Percentiles rank a stretch among this genome's conserved stretches.
phyloP scores from a whole-genome alignment of 2,888 invertebrate species.

The Pediacus dermestoides region DNA sequence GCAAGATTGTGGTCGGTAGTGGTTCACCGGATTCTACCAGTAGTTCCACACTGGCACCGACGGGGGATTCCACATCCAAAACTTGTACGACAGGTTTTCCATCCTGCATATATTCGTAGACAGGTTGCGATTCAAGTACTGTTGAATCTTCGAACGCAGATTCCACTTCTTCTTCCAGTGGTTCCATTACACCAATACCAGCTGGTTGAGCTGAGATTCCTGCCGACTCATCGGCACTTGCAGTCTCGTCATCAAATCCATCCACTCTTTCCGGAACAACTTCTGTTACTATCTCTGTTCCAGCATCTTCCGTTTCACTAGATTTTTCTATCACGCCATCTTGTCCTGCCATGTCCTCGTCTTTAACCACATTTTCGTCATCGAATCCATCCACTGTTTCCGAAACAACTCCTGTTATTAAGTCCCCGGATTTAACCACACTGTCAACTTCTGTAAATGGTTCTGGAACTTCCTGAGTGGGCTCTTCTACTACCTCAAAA shows the following conservation, averaged over 20 bases:
- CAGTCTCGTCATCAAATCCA: not conserved
- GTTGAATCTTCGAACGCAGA: not conserved
- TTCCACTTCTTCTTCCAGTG: conserved; percentile 1
- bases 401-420: no score
- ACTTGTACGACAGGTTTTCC: no score
- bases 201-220: not conserved
- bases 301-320: not conserved
- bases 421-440: no score
- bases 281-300: not conserved
- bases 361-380: no score
- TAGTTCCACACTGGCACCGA: no score
- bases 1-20: no score
- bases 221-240: not conserved
- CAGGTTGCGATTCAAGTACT: no score
- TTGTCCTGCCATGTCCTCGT: no score
- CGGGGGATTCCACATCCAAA: no score
- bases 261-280: not conserved
- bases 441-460: not conserved
- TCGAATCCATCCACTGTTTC: no score
- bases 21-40: no score
- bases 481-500: conserved; percentile 2
- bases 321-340: not conserved
- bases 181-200: not conserved
- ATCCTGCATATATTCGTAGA: no score
- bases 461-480: not conserved